These are phyloP conservation scores for Callosobruchus maculatus DNA, from an alignment of 2,888 invertebrate genomes.

Conservation along the genomic window DNA sequence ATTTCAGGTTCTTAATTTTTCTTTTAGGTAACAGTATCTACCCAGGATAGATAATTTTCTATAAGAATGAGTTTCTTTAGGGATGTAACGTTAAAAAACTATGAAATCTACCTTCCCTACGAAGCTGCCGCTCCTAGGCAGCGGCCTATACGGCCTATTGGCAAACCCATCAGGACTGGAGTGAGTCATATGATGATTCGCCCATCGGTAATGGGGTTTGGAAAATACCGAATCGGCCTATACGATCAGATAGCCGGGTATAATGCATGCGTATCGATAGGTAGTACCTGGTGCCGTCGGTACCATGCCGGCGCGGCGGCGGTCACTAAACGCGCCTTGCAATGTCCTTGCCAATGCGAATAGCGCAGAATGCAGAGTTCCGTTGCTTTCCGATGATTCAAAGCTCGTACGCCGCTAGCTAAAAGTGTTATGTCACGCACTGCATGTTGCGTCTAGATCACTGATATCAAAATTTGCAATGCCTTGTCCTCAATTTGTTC, in stretches of 20 bases:
- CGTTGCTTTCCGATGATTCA: neutral
- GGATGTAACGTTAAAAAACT: too few species aligned
- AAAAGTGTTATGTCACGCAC: neutral
- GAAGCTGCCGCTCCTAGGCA: too few species aligned
- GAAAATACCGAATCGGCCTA: neutral
- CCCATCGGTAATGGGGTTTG: neutral
- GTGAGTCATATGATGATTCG: neutral
- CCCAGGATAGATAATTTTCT: too few species aligned
- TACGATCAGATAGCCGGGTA: neutral
- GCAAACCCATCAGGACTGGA: too few species aligned
- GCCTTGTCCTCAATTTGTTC: too few species aligned
- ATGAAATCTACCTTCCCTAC: too few species aligned
- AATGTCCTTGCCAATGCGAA: neutral
- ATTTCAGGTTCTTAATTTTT: too few species aligned
- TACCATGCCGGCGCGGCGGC: neutral
- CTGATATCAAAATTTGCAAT: too few species aligned
- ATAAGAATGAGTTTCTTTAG: too few species aligned
- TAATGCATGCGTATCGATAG: neutral
- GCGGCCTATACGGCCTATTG: too few species aligned
- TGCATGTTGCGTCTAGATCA: too few species aligned
- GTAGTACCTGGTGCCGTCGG: neutral
- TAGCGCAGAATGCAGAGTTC: neutral
- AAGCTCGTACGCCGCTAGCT: neutral
- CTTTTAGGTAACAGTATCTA: too few species aligned
- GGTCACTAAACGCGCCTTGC: neutral